Percentiles rank a stretch among this genome's conserved stretches.
Evolutionary conservation across 1,140 invertebrate genomes (phyloP).

Genomic region (Formica selysi): DNA sequence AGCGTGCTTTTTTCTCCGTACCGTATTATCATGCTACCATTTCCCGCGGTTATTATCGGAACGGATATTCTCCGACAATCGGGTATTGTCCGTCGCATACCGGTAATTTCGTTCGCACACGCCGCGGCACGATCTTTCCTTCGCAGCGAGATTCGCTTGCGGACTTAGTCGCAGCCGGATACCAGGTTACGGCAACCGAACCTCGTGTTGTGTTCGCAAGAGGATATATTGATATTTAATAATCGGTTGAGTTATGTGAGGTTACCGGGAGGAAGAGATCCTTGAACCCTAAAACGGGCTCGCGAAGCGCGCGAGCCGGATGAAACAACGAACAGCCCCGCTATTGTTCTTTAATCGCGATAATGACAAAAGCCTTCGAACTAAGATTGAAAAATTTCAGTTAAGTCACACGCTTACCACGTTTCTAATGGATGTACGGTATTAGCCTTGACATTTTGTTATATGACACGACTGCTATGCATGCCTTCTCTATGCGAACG

Average conservation of each 20-base stretch:
- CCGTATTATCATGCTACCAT: slow-evolving; percentile 45
- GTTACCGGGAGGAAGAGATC: neutral
- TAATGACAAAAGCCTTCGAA: slow-evolving; percentile 13
- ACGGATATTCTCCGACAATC: slow-evolving; percentile 43
- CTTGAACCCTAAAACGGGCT: neutral
- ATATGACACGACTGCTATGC: slow-evolving; percentile 8
- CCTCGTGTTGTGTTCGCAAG: neutral
- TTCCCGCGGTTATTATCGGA: slow-evolving; percentile 45
- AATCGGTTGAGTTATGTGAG: slow-evolving; percentile 29
- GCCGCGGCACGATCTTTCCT: slow-evolving; percentile 4
- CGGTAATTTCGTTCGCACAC: slow-evolving; percentile 32
- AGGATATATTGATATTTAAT: slow-evolving; percentile 55
- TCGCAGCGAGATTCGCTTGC: neutral
- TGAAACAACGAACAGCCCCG: neutral
- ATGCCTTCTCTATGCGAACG: neutral
- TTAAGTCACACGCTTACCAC: slow-evolving; percentile 24
- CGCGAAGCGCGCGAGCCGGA: neutral
- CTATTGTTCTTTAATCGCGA: slow-evolving; percentile 11
- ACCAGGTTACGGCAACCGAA: neutral
- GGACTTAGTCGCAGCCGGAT: slow-evolving; percentile 8
- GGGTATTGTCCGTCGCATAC: slow-evolving; percentile 45
- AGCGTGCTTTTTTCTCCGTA: neutral
- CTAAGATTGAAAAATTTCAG: slow-evolving; percentile 47
- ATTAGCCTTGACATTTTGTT: slow-evolving; percentile 13
- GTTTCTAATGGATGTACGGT: slow-evolving; percentile 7